Percentiles rank a stretch among this genome's conserved stretches.
Conservation (phyloP, 2,113 vertebrate genomes). For the Psittacus erithacus region DNA sequence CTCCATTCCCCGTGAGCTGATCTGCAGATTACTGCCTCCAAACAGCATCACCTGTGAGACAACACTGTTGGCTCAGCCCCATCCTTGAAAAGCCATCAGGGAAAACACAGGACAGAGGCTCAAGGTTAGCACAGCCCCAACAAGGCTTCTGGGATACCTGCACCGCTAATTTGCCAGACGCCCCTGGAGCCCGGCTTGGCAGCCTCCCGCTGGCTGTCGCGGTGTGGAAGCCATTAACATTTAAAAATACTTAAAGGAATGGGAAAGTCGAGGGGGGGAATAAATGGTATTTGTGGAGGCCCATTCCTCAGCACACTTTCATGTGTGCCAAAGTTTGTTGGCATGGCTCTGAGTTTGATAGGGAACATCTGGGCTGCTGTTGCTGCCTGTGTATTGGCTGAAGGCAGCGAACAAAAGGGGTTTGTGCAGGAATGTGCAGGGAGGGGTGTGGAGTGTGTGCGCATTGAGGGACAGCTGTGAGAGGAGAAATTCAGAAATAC, state of each 20-base stretch:
- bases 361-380: slow-evolving; percentile 85
- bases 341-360: slow-evolving; percentile 81
- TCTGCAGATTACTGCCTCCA: neutral
- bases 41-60: slow-evolving; percentile 11
- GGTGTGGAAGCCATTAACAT: slow-evolving; percentile 79
- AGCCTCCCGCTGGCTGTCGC: slow-evolving; percentile 58
- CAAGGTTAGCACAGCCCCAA: slow-evolving; percentile 59
- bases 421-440: slow-evolving; percentile 70
- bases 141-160: slow-evolving; percentile 71
- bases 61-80: neutral
- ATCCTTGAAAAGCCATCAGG: slow-evolving; percentile 51
- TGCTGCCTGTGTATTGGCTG: slow-evolving; percentile 60
- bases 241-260: slow-evolving; percentile 83
- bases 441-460: neutral
- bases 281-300: slow-evolving; percentile 78
- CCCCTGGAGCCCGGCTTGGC: slow-evolving; percentile 62
- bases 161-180: slow-evolving; percentile 70
- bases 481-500: neutral
- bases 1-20: neutral
- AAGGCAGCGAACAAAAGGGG: slow-evolving; percentile 77
- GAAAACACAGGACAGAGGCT: slow-evolving; percentile 40
- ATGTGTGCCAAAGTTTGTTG: slow-evolving; percentile 80
- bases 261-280: neutral
- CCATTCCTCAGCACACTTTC: slow-evolving; percentile 78
- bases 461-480: neutral